Conservation (phyloP, 2,888 invertebrate species). For the Scaptomyza flava region DNA sequence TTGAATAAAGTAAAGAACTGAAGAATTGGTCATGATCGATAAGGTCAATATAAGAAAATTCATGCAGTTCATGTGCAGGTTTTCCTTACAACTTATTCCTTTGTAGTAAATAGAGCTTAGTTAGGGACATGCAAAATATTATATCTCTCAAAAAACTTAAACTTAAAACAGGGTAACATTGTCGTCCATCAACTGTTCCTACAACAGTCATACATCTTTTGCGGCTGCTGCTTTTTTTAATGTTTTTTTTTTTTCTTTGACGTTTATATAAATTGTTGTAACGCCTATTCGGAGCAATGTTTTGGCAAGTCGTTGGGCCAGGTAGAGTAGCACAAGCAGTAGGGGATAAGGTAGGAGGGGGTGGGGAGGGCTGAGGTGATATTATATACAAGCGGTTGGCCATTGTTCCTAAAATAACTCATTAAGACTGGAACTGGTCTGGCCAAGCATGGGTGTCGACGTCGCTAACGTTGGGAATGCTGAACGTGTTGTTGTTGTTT, state of each 20-base stretch:
- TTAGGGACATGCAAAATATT: no score
- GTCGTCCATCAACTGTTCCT: background rate
- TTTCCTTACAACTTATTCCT: no score
- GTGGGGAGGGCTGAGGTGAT: constrained; percentile 34
- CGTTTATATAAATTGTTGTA: constrained; percentile 74
- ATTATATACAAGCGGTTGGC: constrained; percentile 48
- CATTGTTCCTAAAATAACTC: constrained; percentile 79
- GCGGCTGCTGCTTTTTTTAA: constrained; percentile 19
- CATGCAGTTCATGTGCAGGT: no score
- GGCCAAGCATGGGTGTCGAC: constrained; percentile 51
- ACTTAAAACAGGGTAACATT: constrained; percentile 17
- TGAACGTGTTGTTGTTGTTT: background rate
- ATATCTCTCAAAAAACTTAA: no score
- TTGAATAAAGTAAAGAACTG: no score
- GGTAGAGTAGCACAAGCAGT: background rate
- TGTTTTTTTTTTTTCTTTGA: constrained; percentile 38
- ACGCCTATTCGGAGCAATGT: constrained; percentile 71
- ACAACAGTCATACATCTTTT: constrained; percentile 10
- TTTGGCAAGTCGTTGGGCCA: constrained; percentile 55
- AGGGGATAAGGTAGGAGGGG: constrained; percentile 6
- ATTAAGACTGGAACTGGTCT: constrained; percentile 60
- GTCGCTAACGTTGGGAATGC: constrained; percentile 35
- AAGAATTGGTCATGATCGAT: no score
- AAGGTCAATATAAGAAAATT: no score
- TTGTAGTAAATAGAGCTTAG: no score